These are phyloP conservation scores for Capromys pilorides DNA, from an alignment of 2,797 vertebrate species.

Conservation along the genomic window DNA sequence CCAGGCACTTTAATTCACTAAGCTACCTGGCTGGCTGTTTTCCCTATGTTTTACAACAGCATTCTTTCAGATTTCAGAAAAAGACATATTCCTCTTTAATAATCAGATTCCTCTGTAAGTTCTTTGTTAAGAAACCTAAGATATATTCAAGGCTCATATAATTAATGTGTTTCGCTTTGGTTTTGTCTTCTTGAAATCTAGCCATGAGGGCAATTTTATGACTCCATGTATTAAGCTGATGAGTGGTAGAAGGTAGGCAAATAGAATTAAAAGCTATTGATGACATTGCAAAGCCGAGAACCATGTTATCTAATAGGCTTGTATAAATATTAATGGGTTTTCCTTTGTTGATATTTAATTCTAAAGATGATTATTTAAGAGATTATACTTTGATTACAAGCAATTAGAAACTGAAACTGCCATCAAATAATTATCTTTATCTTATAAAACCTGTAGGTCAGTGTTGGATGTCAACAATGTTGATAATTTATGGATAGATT, in stretches of 20 bases:
- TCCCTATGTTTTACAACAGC: neutral
- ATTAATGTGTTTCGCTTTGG: neutral
- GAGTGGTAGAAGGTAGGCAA: neutral
- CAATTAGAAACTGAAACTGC: conserved; percentile 9
- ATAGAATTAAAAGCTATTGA: neutral
- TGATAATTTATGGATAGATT: conserved; percentile 15
- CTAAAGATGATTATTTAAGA: conserved; percentile 38
- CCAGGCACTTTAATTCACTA: no score
- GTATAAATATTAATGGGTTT: neutral
- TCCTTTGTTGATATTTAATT: conserved; percentile 30
- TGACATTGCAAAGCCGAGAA: conserved; percentile 1
- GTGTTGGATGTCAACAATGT: neutral
- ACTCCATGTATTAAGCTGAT: neutral
- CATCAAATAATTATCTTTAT: conserved; percentile 33
- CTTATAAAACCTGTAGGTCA: neutral
- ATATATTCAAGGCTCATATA: neutral
- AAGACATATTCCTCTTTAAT: neutral
- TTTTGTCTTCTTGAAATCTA: neutral
- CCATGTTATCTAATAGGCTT: neutral
- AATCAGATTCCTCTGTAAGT: neutral
- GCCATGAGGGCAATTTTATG: neutral
- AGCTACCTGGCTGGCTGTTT: neutral
- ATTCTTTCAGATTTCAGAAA: conserved; percentile 7
- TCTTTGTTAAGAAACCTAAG: conserved; percentile 24
- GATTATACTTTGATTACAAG: conserved; percentile 22